A percentile compares a stretch with the other conserved stretches of the same genome.
These are phyloP conservation scores for Scaptomyza flava DNA, from an alignment of 2,888 invertebrate genomes.

Conservation along the genomic window DNA sequence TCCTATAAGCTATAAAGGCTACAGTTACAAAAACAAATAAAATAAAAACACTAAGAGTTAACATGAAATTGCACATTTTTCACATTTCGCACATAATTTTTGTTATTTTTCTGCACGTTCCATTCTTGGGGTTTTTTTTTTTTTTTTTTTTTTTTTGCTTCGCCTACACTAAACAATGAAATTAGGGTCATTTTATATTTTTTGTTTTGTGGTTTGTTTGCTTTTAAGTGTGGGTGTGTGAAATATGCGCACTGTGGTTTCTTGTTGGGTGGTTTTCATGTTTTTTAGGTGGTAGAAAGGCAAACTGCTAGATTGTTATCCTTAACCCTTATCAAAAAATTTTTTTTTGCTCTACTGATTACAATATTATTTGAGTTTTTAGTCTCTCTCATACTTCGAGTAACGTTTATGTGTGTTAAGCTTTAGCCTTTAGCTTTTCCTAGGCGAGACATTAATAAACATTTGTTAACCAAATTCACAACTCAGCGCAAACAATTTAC, in stretches of 20 bases:
- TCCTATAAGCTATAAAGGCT: conserved; percentile 19
- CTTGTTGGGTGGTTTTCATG: conserved; percentile 2
- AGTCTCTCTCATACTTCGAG: conserved; percentile 1
- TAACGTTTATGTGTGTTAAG: conserved; percentile 40
- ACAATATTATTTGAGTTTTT: conserved; percentile 56
- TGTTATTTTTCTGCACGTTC: conserved; percentile 38
- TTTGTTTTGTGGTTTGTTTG: background rate
- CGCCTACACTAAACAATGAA: conserved; percentile 54
- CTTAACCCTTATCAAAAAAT: conserved; percentile 63
- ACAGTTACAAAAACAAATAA: conserved; percentile 4
- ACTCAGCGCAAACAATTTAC: conserved; percentile 31
- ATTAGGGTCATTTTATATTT: conserved; percentile 60
- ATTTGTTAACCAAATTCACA: conserved; percentile 32
- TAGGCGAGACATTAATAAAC: background rate
- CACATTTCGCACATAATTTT: conserved; percentile 66
- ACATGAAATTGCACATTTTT: conserved; percentile 76
- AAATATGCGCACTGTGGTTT: conserved; percentile 53
- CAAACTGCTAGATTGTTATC: conserved; percentile 24
- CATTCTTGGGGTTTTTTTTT: background rate
- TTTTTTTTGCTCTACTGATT: conserved; percentile 48
- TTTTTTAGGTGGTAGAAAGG: background rate
- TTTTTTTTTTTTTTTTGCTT: conserved; percentile 2
- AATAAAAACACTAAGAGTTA: conserved; percentile 46
- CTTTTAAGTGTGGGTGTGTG: conserved; percentile 36
- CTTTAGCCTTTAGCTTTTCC: conserved; percentile 15